phyloP scores from a whole-genome alignment of 2,888 invertebrate species.

The Drosophila diplacantha region DNA sequence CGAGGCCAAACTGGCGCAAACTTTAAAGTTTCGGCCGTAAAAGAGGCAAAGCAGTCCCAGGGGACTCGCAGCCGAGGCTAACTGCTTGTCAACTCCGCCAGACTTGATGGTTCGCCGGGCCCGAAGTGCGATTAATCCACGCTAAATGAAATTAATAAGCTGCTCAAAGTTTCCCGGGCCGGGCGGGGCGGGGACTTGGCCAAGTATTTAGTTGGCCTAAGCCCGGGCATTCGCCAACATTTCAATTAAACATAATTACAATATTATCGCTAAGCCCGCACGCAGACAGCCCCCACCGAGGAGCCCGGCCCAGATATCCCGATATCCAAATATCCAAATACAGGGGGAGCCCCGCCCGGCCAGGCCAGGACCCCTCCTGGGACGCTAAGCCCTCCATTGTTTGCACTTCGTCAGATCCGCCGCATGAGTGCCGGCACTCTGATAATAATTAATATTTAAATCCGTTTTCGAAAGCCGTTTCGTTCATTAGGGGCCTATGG shows the following conservation, averaged over 20 bases:
- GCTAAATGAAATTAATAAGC: conserved; percentile 66
- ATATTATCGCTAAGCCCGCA: conserved; percentile 49
- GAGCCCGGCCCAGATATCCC: conserved; percentile 5
- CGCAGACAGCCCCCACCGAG: background rate
- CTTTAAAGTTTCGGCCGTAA: background rate
- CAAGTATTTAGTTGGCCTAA: conserved; percentile 22
- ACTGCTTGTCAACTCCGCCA: conserved; percentile 15
- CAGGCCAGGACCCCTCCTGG: background rate
- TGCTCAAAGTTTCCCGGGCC: conserved; percentile 55
- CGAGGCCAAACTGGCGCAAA: background rate
- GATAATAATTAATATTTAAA: conserved; percentile 64
- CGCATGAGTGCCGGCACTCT: conserved; percentile 54
- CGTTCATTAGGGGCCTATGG: conserved; percentile 14
- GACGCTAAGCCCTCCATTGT: conserved; percentile 17
- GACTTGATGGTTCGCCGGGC: conserved; percentile 2
- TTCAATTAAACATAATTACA: conserved; percentile 63
- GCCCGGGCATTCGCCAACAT: conserved; percentile 46
- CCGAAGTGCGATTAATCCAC: conserved; percentile 46
- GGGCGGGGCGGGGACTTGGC: too few species aligned
- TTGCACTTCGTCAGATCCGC: conserved; percentile 19
- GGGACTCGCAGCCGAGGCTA: background rate
- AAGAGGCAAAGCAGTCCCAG: background rate
- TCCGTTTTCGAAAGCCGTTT: conserved; percentile 43
- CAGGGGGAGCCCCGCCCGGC: background rate
- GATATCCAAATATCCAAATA: conserved; percentile 7